Percentiles rank a stretch among this genome's conserved stretches.
phyloP scores from a whole-genome alignment of 2,888 invertebrate genomes.

The Polyploca ridens region DNA sequence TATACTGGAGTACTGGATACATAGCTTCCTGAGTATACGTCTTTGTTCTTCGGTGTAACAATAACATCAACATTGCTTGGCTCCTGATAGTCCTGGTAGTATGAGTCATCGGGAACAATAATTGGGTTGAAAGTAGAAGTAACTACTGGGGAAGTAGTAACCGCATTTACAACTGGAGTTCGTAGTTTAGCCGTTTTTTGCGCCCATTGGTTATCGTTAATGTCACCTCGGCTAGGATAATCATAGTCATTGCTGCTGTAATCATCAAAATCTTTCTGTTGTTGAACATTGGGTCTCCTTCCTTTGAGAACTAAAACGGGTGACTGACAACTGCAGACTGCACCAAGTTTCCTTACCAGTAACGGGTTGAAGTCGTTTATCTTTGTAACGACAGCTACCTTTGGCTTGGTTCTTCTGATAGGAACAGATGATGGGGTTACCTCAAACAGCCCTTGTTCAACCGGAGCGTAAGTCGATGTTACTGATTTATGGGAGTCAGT shows the following conservation, averaged over 20 bases:
- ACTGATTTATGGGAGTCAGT: slow-evolving; percentile 52
- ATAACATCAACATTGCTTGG: slow-evolving; percentile 54
- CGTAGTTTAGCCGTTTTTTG: slow-evolving; percentile 53
- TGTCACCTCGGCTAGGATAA: slow-evolving; percentile 60
- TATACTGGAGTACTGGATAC: slow-evolving; percentile 61
- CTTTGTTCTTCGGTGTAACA: slow-evolving; percentile 52
- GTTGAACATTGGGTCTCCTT: slow-evolving; percentile 62
- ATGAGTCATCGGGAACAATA: slow-evolving; percentile 79
- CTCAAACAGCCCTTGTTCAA: slow-evolving; percentile 69
- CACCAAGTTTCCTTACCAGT: slow-evolving; percentile 88
- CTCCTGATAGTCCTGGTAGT: slow-evolving; percentile 74
- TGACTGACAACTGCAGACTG: slow-evolving; percentile 89
- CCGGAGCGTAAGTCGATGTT: slow-evolving; percentile 64
- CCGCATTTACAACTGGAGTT: slow-evolving; percentile 31
- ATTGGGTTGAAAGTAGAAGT: slow-evolving; percentile 76
- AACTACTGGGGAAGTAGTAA: slow-evolving; percentile 59
- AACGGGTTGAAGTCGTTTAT: slow-evolving; percentile 89
- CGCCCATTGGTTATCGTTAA: slow-evolving; percentile 53
- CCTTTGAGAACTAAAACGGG: slow-evolving; percentile 82
- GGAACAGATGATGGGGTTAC: slow-evolving; percentile 62
- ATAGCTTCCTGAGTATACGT: slow-evolving; percentile 52
- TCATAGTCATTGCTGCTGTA: slow-evolving; percentile 61
- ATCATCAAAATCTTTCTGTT: slow-evolving; percentile 56
- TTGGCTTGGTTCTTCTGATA: slow-evolving; percentile 70
- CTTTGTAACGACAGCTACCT: slow-evolving; percentile 86